Evolutionary conservation across 2,113 vertebrate genomes (phyloP).

Genomic region (Mungos mungo): DNA sequence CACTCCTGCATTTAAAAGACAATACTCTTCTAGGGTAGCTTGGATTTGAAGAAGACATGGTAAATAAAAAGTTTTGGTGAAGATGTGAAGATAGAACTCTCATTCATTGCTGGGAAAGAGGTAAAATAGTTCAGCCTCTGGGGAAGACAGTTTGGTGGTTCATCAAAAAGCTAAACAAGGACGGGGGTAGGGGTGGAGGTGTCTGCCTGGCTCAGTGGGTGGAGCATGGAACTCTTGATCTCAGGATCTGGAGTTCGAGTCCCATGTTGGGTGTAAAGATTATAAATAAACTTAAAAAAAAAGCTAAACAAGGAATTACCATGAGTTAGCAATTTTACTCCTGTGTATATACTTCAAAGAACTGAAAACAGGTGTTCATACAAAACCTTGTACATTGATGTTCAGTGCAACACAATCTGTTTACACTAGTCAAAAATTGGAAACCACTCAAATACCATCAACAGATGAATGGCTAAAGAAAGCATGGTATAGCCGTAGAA

Average conservation of each 20-base stretch:
- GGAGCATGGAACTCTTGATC: too few relatives aligned
- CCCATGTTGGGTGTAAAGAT: too few relatives aligned
- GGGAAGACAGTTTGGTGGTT: neutral
- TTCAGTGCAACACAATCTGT: neutral
- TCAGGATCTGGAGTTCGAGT: too few relatives aligned
- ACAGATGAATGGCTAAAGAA: neutral
- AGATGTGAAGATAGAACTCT: conserved; percentile 5
- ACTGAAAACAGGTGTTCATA: conserved; percentile 16
- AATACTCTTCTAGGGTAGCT: neutral
- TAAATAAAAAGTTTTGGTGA: neutral
- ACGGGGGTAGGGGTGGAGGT: too few relatives aligned
- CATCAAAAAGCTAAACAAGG: conserved; percentile 8
- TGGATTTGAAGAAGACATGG: neutral
- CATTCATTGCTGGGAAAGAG: neutral
- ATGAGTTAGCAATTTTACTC: neutral
- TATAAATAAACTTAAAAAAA: neutral
- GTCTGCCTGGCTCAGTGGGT: too few relatives aligned
- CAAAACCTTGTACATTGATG: conserved; percentile 3
- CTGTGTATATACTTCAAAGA: neutral
- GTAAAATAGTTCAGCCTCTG: neutral
- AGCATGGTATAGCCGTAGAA: neutral
- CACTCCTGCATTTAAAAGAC: neutral
- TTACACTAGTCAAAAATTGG: neutral
- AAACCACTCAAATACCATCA: neutral
- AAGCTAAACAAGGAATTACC: conserved; percentile 20